phyloP scores from a whole-genome alignment of 92 coral and sea anemone genomes.

The Phenganax stokvisi region DNA sequence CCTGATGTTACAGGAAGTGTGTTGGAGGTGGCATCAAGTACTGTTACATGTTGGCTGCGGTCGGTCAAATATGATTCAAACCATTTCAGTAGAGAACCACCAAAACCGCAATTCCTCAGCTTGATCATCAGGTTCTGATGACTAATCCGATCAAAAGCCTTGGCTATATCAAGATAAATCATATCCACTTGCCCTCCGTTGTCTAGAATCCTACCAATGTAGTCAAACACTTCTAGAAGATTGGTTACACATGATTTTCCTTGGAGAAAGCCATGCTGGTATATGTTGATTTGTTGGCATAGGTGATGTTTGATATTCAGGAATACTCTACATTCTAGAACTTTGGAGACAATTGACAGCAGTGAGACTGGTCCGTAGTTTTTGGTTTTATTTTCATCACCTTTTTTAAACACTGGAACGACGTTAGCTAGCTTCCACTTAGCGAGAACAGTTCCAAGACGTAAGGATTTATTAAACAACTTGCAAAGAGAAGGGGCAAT shows the following conservation, averaged over 20 bases:
- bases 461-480: background rate
- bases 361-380: background rate
- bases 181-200: conserved; percentile 38
- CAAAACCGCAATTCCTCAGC: no score
- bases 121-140: conserved; percentile 39
- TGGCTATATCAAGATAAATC: conserved; percentile 47
- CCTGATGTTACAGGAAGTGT: background rate
- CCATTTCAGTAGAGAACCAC: background rate
- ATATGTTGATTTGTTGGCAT: background rate
- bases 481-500: background rate
- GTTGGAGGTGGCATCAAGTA: background rate
- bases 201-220: conserved; percentile 1
- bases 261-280: background rate
- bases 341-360: background rate
- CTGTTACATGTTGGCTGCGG: background rate
- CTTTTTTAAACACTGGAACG: background rate
- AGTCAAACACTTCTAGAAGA: no score
- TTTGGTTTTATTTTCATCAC: background rate
- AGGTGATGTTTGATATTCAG: background rate
- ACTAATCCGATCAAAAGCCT: conserved; percentile 41
- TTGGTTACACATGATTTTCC: no score
- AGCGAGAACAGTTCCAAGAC: background rate
- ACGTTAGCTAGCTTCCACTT: background rate
- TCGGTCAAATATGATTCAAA: background rate
- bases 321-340: background rate